phyloP scores from a whole-genome alignment of 2,113 vertebrate species.

The Pollachius pollachius region DNA sequence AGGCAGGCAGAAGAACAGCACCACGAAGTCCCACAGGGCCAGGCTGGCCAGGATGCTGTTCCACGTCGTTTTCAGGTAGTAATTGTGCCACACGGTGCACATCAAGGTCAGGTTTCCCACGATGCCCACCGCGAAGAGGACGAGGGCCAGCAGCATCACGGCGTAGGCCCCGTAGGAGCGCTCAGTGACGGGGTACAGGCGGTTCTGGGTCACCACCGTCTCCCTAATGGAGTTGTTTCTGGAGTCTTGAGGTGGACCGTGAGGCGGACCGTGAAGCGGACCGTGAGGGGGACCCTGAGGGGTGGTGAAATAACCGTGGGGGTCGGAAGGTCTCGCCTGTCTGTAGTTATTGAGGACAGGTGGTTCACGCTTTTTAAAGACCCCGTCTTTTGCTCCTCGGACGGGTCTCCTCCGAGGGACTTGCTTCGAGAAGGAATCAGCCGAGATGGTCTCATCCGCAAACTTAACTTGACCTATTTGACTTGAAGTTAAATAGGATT shows the following conservation, averaged over 20 bases:
- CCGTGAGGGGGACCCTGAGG: constrained; percentile 32
- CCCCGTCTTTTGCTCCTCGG: constrained; percentile 69
- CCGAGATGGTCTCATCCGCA: neutral
- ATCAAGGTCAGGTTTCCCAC: constrained; percentile 91
- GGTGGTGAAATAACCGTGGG: constrained; percentile 68
- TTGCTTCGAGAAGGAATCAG: neutral
- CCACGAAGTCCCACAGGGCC: constrained; percentile 92
- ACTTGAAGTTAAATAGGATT: neutral
- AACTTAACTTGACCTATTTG: neutral
- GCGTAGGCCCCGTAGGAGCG: constrained; percentile 85
- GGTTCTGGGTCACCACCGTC: constrained; percentile 75
- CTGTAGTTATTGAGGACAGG: constrained; percentile 58
- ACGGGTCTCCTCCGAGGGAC: constrained; percentile 26
- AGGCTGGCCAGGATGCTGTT: constrained; percentile 91
- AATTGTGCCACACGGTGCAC: constrained; percentile 93
- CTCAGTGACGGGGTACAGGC: constrained; percentile 81
- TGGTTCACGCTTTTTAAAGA: constrained; percentile 52
- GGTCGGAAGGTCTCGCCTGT: constrained; percentile 56
- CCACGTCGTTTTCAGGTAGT: constrained; percentile 91
- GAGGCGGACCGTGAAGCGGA: constrained; percentile 32
- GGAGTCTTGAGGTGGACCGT: constrained; percentile 29
- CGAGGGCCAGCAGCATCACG: constrained; percentile 83
- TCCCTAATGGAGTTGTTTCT: constrained; percentile 31
- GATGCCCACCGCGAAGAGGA: constrained; percentile 85
- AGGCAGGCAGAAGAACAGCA: constrained; percentile 94